Evolutionary conservation across 2,797 vertebrate genomes (phyloP).

Genomic region (Urosaurus nigricauda): DNA sequence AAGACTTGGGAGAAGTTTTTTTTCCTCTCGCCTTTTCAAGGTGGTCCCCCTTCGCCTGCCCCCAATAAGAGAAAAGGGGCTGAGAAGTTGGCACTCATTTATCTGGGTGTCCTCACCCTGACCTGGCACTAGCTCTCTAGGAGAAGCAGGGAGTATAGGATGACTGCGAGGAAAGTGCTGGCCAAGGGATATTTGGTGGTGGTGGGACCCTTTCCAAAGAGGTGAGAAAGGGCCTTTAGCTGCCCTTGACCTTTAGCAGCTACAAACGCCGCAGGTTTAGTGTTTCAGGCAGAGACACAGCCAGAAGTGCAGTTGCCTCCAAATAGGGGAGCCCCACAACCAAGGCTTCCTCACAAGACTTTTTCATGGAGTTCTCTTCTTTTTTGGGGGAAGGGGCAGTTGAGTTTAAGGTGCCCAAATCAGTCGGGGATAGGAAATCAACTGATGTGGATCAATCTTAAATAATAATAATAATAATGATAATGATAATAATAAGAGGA

Average conservation of each 20-base stretch:
- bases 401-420: not conserved
- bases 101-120: too few species aligned
- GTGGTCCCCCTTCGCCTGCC: too few species aligned
- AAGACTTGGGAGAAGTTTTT: not conserved
- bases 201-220: slow-evolving; percentile 7
- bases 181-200: slow-evolving; percentile 15
- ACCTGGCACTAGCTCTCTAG: too few species aligned
- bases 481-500: too few species aligned
- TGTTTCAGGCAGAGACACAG: not conserved
- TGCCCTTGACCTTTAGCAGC: slow-evolving; percentile 30
- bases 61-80: not conserved
- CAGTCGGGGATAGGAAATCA: too few species aligned
- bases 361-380: too few species aligned
- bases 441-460: too few species aligned
- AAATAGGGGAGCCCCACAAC: not conserved
- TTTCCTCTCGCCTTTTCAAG: not conserved
- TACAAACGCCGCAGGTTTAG: not conserved
- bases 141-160: too few species aligned
- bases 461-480: too few species aligned
- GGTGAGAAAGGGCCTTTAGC: not conserved
- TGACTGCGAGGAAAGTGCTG: not conserved
- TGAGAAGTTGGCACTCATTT: not conserved
- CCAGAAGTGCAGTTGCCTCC: too few species aligned
- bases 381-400: too few species aligned
- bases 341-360: not conserved